phyloP scores from a whole-genome alignment of 2,888 invertebrate species.

The Blastobasis lacticolella region DNA sequence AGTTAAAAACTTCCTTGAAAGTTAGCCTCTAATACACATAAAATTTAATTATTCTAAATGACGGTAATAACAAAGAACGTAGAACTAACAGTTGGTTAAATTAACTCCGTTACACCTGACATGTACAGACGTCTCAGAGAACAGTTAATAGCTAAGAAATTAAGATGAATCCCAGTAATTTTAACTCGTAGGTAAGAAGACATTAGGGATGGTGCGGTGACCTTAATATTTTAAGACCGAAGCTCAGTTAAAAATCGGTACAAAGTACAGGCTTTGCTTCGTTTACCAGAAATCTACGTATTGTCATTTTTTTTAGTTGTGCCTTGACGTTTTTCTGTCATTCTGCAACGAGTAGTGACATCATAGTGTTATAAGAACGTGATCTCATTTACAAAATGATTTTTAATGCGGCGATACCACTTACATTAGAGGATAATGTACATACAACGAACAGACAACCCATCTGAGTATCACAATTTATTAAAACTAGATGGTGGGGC shows the following conservation, averaged over 20 bases:
- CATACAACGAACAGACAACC: too few species aligned
- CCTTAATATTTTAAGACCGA: too few species aligned
- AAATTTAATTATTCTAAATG: too few species aligned
- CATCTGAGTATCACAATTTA: too few species aligned
- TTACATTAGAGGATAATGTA: too few species aligned
- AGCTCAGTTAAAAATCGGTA: too few species aligned
- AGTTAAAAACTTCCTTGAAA: too few species aligned
- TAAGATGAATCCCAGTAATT: constrained; percentile 41
- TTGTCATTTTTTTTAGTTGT: neutral
- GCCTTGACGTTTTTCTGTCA: neutral
- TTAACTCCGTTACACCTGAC: constrained; percentile 32
- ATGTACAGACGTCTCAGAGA: constrained; percentile 20
- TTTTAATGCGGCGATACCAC: too few species aligned
- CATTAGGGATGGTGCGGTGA: too few species aligned
- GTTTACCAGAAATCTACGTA: constrained; percentile 5
- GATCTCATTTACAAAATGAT: too few species aligned
- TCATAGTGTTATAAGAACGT: neutral
- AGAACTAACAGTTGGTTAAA: constrained; percentile 11
- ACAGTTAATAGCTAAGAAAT: constrained; percentile 37
- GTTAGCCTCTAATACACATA: too few species aligned
- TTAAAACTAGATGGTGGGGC: too few species aligned
- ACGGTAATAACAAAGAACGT: neutral
- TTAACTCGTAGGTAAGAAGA: constrained; percentile 25
- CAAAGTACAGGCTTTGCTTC: neutral
- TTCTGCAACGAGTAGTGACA: neutral